Conservation (phyloP, 2,113 vertebrate genomes). For the Corythaeola cristata region DNA sequence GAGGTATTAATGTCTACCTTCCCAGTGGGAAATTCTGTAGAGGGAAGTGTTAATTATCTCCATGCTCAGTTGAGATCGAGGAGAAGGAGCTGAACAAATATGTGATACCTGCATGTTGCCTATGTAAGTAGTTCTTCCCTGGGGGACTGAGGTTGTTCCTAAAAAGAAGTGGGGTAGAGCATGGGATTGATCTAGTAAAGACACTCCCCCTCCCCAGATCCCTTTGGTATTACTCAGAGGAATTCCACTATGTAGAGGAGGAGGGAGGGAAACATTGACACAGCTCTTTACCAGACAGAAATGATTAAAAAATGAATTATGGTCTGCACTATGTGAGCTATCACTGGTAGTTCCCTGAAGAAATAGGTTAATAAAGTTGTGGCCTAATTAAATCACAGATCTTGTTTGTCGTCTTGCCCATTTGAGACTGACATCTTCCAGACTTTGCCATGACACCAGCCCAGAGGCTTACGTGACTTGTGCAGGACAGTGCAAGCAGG, state of each 20-base stretch:
- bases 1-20: background rate
- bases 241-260: background rate
- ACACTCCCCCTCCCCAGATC: background rate
- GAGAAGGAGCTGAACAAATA: background rate
- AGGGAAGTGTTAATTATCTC: slow-evolving; percentile 8
- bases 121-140: background rate
- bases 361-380: slow-evolving; percentile 44
- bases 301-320: slow-evolving; percentile 40
- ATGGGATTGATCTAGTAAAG: background rate
- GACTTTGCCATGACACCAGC: background rate
- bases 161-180: background rate
- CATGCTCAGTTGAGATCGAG: background rate
- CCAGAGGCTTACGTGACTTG: background rate
- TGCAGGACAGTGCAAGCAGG: background rate
- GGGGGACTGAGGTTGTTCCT: background rate
- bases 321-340: background rate
- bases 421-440: background rate
- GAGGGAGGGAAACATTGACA: background rate
- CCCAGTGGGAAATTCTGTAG: background rate
- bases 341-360: background rate
- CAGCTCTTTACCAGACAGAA: slow-evolving; percentile 16
- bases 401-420: background rate
- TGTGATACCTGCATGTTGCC: background rate
- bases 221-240: background rate
- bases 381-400: slow-evolving; percentile 22